Base-by-base conservation (phyloP, 2,888 invertebrate genomes). In the Eupithecia pulchellata region DNA sequence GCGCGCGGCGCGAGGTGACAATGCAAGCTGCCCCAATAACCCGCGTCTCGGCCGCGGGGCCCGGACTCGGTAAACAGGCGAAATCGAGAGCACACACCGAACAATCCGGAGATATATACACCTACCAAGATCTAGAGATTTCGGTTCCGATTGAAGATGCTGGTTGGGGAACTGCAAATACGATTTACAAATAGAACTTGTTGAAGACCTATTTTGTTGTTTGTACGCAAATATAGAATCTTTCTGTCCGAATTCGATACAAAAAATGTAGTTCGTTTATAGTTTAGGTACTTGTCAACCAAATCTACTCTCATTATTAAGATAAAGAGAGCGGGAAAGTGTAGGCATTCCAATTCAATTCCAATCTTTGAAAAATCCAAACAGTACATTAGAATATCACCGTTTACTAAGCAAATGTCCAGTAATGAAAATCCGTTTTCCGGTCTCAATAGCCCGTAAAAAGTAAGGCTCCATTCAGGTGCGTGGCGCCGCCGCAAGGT, bases 81-180 rank as follows among this genome's bases (percentile, higher is more conserved):
- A 20, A 61, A 61, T 61, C 34, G 61, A 61, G 57, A 57, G 20
- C 36, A 61, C 61, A 60, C 60, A 34, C 34, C 1, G 61, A 34
- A 34, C 32, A 34, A 61, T 61, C 32, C 32, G 25, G 14, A 29
- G 57, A 2, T 57, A 30, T 8, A 4, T 2, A 57, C 17, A 29
- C 17, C 57, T 57, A 20, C 29, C 14, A 29, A 61, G 61, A 14
- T 20, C 6, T 32, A 30, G n/a, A 61, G 61, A 61, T 4, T 32
- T 61, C 57, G 11, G 57, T 11, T 60, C n/a, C 34, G 34, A 25
- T 61, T 61, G 57, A 57, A 29, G 29, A 29, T 57, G 61, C 20
- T 61, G 34, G 34, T 34, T 47, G 20, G 61, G 17, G 32, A 20
- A 57, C 29, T 29, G 29, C 29, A 34, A 20, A 61, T 61, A 61